Evolutionary conservation across 2,888 invertebrate genomes (phyloP), one percentile per base, ranked within the genome.

Genomic region (Rhaphigaster nebulosa): DNA sequence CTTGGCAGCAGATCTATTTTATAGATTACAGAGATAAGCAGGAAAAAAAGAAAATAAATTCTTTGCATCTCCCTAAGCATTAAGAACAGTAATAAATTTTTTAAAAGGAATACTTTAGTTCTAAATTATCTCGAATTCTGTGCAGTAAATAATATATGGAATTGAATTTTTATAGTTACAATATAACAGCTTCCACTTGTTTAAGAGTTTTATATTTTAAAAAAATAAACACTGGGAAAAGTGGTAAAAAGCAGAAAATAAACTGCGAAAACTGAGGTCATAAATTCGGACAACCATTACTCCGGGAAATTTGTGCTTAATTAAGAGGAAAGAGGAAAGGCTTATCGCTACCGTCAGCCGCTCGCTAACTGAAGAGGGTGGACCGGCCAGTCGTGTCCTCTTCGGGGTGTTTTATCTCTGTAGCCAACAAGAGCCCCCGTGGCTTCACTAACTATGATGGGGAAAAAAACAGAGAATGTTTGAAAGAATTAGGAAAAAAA

Each of bases 291-390:
- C 84, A 84, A 50, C n/a, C 84, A 84, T 84, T 84, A 84, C 45
- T 45, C 45, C 84, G 45, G 84, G 45, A 84, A 84, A 84, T 84
- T 84, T 84, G 84, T 84, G 84, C 45, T 45, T 84, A 84, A 84
- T 84, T 84, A 84, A 84, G 84, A 84, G 84, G 84, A 84, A 84
- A 12, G 84, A 84, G 84, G 45, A 84, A 23, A 50, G 84, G 45
- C 84, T 84, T 84, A 84, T 84, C 84, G 84, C 45, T 18, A 23
- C 45, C 84, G 84, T 45, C 84, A 84, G 84, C 84, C 84, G 45
- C 45, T n/a, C 41, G n/a, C 45, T 84, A 84, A 84, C 84, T 84
- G n/a, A 45, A 50, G 84, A 41, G 45, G 45, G 45, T 84, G n/a
- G 26, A 41, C 84, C 84, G 41, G n/a, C 13, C 45, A 84, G 38